These are phyloP conservation scores for Polymixis lichenea DNA, from an alignment of 2,888 invertebrate genomes.

Conservation along the genomic window DNA sequence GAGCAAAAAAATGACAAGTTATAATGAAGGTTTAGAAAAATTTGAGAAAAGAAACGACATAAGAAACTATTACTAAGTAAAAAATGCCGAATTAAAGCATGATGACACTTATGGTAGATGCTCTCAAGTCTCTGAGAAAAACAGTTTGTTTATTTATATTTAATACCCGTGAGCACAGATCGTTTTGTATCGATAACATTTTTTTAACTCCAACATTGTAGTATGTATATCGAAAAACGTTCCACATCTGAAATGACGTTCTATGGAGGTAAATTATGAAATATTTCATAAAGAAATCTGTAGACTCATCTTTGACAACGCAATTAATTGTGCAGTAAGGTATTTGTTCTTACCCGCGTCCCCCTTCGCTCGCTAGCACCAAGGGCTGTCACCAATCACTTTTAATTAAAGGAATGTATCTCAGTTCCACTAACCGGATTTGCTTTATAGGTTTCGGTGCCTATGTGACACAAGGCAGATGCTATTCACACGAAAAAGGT, in stretches of 20 bases:
- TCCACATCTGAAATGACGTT: not conserved
- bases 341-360: not conserved
- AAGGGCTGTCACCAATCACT: not conserved
- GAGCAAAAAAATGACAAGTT: too few species aligned
- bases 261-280: not conserved
- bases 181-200: too few species aligned
- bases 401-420: not conserved
- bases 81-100: too few species aligned
- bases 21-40: too few species aligned
- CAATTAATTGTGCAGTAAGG: not conserved
- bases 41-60: too few species aligned
- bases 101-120: too few species aligned
- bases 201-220: too few species aligned
- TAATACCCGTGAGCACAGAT: too few species aligned
- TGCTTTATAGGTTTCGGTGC: constrained; percentile 15
- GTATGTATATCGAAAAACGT: not conserved
- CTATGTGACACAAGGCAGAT: constrained; percentile 15
- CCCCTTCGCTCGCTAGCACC: not conserved
- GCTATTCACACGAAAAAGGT: not conserved
- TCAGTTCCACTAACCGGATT: not conserved
- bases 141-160: too few species aligned
- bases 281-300: not conserved
- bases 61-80: too few species aligned
- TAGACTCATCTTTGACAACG: not conserved
- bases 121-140: too few species aligned